These are phyloP conservation scores for Ramphastos sulfuratus DNA, from an alignment of 2,113 vertebrate genomes.

Conservation along the genomic window DNA sequence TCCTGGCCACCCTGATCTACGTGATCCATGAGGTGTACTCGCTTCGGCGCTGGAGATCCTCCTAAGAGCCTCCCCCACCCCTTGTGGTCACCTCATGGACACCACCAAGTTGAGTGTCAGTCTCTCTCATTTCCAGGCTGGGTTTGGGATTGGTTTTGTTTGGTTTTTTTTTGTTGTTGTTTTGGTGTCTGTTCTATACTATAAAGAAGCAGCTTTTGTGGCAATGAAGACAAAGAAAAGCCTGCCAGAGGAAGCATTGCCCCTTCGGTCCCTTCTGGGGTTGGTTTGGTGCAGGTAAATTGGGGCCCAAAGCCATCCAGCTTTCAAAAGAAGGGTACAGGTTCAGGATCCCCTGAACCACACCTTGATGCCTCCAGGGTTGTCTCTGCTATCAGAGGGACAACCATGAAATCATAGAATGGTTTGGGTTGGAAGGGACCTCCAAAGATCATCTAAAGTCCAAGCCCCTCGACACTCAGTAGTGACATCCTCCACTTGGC, in stretches of 20 bases:
- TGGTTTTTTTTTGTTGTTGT: background rate
- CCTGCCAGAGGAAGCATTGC: background rate
- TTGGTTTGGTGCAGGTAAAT: background rate
- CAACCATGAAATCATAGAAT: no score
- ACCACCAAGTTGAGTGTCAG: background rate
- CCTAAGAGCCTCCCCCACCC: constrained; percentile 49
- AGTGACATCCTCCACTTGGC: no score
- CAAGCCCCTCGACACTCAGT: no score
- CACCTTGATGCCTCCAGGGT: background rate
- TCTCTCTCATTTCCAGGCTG: background rate
- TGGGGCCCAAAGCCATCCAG: background rate
- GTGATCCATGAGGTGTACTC: constrained; percentile 80
- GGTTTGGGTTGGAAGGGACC: no score
- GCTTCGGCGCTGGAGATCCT: constrained; percentile 77
- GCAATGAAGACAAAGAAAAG: background rate
- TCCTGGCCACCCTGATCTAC: constrained; percentile 77
- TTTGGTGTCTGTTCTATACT: background rate
- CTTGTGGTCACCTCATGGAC: background rate
- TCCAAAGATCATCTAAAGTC: no score
- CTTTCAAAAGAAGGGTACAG: background rate
- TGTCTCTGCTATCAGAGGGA: background rate
- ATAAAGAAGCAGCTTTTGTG: constrained; percentile 1
- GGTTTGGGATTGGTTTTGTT: background rate
- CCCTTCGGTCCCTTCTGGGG: background rate
- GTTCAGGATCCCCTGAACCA: background rate